A percentile compares a stretch with the other conserved stretches of the same genome.
Evolutionary conservation across 1,140 invertebrate species (phyloP).

Genomic region (Listronotus oregonensis): DNA sequence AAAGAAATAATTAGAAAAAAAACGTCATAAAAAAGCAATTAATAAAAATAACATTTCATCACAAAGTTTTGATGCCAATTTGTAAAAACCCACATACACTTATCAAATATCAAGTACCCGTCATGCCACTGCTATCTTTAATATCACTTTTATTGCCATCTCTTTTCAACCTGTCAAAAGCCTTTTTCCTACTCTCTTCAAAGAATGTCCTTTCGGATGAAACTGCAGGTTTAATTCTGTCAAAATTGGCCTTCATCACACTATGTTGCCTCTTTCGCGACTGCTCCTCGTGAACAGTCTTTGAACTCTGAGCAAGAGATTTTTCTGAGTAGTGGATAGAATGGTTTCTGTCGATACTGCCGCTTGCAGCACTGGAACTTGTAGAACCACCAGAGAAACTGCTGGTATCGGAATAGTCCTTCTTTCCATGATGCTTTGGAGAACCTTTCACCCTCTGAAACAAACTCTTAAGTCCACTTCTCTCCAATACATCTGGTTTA

Average conservation of each 20-base stretch:
- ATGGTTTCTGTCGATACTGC: neutral
- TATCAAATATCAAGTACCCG: too few relatives aligned
- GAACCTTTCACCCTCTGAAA: slow-evolving; percentile 17
- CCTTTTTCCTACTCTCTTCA: too few relatives aligned
- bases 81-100: too few relatives aligned
- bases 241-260: slow-evolving; percentile 9
- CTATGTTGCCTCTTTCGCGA: slow-evolving; percentile 14
- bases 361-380: slow-evolving; percentile 6
- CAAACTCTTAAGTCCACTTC: slow-evolving; percentile 10
- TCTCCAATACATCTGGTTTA: slow-evolving; percentile 13
- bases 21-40: too few relatives aligned
- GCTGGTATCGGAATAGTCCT: slow-evolving; percentile 19
- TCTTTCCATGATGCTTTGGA: neutral
- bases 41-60: too few relatives aligned
- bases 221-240: neutral
- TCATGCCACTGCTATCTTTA: too few relatives aligned
- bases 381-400: slow-evolving; percentile 16
- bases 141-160: too few relatives aligned
- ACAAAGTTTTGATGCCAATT: too few relatives aligned
- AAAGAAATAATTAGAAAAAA: too few relatives aligned
- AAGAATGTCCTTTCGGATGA: neutral
- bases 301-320: neutral
- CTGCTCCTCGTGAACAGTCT: neutral
- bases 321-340: neutral
- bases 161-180: too few relatives aligned